phyloP scores from a whole-genome alignment of 2,113 vertebrate genomes.

The Orthochromis indermauri region DNA sequence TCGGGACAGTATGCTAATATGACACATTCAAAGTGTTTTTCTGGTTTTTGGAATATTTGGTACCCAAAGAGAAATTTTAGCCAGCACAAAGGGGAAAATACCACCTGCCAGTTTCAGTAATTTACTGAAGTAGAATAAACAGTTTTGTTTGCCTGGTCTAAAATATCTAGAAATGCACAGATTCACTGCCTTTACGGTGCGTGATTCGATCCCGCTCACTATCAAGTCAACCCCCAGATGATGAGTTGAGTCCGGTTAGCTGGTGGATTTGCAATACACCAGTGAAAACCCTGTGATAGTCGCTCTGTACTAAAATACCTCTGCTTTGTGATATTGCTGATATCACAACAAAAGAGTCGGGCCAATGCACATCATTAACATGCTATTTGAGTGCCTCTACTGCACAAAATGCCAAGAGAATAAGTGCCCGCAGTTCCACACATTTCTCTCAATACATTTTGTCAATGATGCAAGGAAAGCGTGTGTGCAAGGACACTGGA shows the following conservation, averaged over 20 bases:
- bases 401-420: constrained; percentile 6
- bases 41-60: neutral
- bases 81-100: neutral
- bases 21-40: neutral
- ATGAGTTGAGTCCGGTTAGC: neutral
- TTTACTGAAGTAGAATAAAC: neutral
- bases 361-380: constrained; percentile 26
- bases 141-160: neutral
- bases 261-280: neutral
- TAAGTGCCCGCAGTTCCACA: neutral
- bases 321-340: neutral
- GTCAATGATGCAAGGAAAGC: constrained; percentile 30
- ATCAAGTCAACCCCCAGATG: neutral
- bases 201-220: neutral
- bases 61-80: neutral
- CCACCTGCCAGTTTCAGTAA: neutral
- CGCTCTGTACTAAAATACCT: neutral
- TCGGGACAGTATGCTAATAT: neutral
- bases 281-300: neutral
- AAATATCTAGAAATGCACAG: neutral
- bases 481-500: constrained; percentile 29
- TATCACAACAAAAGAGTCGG: neutral
- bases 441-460: constrained; percentile 29
- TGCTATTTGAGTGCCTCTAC: neutral
- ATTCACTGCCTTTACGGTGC: neutral